Evolutionary conservation across 1,140 invertebrate species (phyloP), one percentile per base, ranked within the genome.

Genomic region (Nebria ingens): DNA sequence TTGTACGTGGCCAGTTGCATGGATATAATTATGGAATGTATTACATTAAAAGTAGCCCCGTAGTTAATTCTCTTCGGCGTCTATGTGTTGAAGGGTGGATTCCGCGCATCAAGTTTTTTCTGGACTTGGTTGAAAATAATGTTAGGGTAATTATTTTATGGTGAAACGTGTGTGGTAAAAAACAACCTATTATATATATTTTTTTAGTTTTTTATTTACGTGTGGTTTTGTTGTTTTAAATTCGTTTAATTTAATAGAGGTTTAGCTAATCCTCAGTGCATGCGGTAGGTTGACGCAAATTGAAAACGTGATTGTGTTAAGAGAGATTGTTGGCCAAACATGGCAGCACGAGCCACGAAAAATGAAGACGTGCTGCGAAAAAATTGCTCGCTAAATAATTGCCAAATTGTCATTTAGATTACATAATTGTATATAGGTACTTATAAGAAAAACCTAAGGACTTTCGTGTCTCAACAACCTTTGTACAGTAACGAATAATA

Each of bases 231-330:
- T 9, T 45, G 6, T 34, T 34, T 9, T 45, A 12, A 45, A 45
- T 45, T 45, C 17, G 9, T 17, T 34, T 45, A 45, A 45, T 45
- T 45, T 45, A 45, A 45, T 45, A 45, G 40, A 11, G 40, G 40
- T 17, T 45, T 12, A 45, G 9, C 17, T 17, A 17, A 6, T 17
- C n/a, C n/a, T n/a, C n/a, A n/a, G n/a, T n/a, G n/a, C n/a, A 17
- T 45, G 40, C 40, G 40, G 40, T 45, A 45, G 40, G 40, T 45
- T 17, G 40, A 12, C 15, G 40, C 40, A 45, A 45, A 45, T 45
- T 45, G 40, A 45, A 45, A 12, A 45, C 40, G 40, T 45, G 40
- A 45, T 45, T 45, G 40, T 17, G 40, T 45, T 45, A 45, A 45
- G 4, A 29, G n/a, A n/a, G 13, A 29, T 29, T 29, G 25, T 6